Percentiles rank a stretch among this genome's conserved stretches.
Conservation (phyloP, 1,140 invertebrate genomes). For the Neodiprion fabricii region DNA sequence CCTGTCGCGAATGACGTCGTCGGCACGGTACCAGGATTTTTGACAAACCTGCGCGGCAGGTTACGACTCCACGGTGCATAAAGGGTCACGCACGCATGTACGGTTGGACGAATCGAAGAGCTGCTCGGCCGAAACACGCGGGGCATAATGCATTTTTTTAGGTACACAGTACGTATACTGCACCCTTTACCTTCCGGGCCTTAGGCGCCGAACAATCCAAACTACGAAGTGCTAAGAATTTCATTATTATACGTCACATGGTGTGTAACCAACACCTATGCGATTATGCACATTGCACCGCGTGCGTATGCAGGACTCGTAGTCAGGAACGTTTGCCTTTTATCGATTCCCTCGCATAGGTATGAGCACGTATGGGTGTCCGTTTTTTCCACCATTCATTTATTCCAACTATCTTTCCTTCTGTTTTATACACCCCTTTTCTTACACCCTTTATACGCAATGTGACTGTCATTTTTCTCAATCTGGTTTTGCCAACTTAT, state of each 20-base stretch:
- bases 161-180: neutral
- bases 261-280: no score
- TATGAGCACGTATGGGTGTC: no score
- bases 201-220: neutral
- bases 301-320: neutral
- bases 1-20: slow-evolving; percentile 14
- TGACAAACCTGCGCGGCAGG: slow-evolving; percentile 26
- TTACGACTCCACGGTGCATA: slow-evolving; percentile 12
- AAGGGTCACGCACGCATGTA: neutral
- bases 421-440: no score
- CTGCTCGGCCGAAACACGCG: neutral
- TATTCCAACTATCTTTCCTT: neutral
- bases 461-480: neutral
- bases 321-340: neutral
- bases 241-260: neutral
- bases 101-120: neutral
- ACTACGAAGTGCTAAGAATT: neutral
- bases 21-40: slow-evolving; percentile 9
- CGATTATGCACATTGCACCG: neutral
- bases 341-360: neutral
- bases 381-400: no score
- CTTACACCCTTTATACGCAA: neutral
- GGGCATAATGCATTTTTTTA: no score
- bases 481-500: neutral
- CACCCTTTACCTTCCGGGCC: neutral